Percentiles rank a stretch among this genome's conserved stretches.
Evolutionary conservation across 30 jellyfish, hydroid and myxozoan species (phyloP).

Genomic region (Hydra vulgaris): DNA sequence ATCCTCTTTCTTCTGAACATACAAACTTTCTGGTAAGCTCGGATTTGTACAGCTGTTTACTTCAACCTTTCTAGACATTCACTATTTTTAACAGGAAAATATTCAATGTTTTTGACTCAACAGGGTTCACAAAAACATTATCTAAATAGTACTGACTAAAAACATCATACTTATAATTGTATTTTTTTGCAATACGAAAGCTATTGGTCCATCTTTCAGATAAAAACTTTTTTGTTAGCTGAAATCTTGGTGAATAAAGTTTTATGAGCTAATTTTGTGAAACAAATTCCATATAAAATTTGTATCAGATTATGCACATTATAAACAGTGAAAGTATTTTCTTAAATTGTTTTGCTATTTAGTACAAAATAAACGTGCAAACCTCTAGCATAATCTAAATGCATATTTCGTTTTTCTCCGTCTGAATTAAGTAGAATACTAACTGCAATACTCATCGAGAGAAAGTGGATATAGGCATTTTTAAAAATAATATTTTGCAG

Average conservation of each 20-base stretch:
- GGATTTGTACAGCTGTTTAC: not conserved
- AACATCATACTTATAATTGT: not conserved
- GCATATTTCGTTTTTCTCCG: not conserved
- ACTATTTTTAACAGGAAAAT: not conserved
- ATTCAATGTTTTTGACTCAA: not conserved
- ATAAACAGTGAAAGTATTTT: conserved; percentile 34
- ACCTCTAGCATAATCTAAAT: not conserved
- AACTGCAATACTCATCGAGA: conserved; percentile 17
- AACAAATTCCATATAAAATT: not conserved
- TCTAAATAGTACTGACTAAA: not conserved
- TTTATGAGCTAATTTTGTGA: not conserved
- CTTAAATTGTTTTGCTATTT: conserved; percentile 5
- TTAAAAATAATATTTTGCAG: conserved; percentile 19
- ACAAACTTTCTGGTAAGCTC: not conserved
- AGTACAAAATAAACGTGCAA: not conserved
- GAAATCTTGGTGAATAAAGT: not conserved
- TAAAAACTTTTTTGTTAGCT: not conserved
- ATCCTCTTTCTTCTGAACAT: not conserved
- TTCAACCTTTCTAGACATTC: not conserved
- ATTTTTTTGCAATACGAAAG: not conserved
- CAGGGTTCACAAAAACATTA: not conserved
- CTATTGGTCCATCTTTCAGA: not conserved
- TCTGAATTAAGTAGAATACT: conserved; percentile 13
- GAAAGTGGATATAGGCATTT: conserved; percentile 20
- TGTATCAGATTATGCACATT: conserved; percentile 40